These are phyloP conservation scores for Halichondria panicea DNA, from an alignment of 37 sponge, comb jelly and placozoan genomes.

Conservation along the genomic window DNA sequence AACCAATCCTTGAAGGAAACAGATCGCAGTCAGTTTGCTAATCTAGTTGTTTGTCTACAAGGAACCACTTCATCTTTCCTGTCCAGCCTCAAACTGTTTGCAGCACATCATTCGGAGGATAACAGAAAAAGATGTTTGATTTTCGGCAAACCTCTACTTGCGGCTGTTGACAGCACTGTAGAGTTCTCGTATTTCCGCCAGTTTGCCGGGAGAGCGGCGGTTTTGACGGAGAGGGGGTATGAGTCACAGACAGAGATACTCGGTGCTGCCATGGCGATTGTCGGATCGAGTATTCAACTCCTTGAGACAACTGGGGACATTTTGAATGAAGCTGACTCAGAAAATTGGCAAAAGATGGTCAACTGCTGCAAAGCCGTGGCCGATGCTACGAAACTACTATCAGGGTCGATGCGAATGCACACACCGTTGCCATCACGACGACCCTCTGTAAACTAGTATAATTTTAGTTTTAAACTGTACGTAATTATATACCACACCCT, in stretches of 20 bases:
- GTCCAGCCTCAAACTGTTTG: slow-evolving; percentile 52
- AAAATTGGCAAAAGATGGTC: slow-evolving; percentile 62
- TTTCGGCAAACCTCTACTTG: slow-evolving; percentile 62
- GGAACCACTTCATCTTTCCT: slow-evolving; percentile 64
- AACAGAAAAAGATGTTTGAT: slow-evolving; percentile 58
- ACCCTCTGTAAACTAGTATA: background rate
- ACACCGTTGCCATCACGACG: slow-evolving; percentile 47
- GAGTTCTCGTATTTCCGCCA: slow-evolving; percentile 50
- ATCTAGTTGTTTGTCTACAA: slow-evolving; percentile 53
- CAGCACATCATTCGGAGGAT: slow-evolving; percentile 19
- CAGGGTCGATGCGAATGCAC: slow-evolving; percentile 41
- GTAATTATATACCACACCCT: no score
- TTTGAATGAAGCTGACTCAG: slow-evolving; percentile 11
- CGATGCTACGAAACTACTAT: slow-evolving; percentile 60
- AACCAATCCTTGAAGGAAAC: background rate
- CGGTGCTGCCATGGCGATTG: slow-evolving; percentile 80
- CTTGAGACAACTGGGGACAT: slow-evolving; percentile 26
- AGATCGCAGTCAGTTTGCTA: slow-evolving; percentile 52
- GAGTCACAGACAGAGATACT: slow-evolving; percentile 68
- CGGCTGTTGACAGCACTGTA: slow-evolving; percentile 53
- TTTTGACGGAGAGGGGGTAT: slow-evolving; percentile 37
- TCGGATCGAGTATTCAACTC: slow-evolving; percentile 65
- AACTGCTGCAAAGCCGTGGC: slow-evolving; percentile 70
- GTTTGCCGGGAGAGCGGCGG: slow-evolving; percentile 60
- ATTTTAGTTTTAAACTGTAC: no score